Evolutionary conservation across 2,113 vertebrate species (phyloP).

Genomic region (Lepus timidus): DNA sequence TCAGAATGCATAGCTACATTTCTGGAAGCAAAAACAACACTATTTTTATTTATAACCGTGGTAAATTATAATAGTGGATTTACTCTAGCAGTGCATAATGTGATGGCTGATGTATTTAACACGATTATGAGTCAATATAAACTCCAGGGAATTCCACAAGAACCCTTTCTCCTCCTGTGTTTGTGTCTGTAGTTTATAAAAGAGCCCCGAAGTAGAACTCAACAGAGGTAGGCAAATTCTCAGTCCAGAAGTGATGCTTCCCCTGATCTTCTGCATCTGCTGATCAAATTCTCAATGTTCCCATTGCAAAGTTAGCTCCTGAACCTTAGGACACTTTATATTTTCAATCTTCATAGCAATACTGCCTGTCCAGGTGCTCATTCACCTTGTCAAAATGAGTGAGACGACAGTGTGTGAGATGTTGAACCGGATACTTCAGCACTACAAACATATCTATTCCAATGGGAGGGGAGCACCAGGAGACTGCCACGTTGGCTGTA

Average conservation of each 20-base stretch:
- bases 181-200: neutral
- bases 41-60: conserved; percentile 72
- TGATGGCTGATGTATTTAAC: conserved; percentile 69
- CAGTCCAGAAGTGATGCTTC: neutral
- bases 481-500: neutral
- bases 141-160: conserved; percentile 56
- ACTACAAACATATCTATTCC: neutral
- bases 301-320: neutral
- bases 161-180: neutral
- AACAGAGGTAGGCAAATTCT: neutral
- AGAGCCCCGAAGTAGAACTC: conserved; percentile 15
- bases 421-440: neutral
- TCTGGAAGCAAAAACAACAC: conserved; percentile 68
- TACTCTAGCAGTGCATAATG: conserved; percentile 68
- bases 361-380: neutral
- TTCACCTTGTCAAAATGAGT: neutral
- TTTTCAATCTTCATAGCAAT: neutral
- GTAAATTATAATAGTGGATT: conserved; percentile 75
- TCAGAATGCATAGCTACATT: conserved; percentile 68
- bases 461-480: neutral
- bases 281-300: neutral
- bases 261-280: neutral
- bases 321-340: neutral
- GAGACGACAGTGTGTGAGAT: neutral
- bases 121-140: conserved; percentile 52